Evolutionary conservation across 2,797 vertebrate species (phyloP).

Genomic region (Rallus crepitans): DNA sequence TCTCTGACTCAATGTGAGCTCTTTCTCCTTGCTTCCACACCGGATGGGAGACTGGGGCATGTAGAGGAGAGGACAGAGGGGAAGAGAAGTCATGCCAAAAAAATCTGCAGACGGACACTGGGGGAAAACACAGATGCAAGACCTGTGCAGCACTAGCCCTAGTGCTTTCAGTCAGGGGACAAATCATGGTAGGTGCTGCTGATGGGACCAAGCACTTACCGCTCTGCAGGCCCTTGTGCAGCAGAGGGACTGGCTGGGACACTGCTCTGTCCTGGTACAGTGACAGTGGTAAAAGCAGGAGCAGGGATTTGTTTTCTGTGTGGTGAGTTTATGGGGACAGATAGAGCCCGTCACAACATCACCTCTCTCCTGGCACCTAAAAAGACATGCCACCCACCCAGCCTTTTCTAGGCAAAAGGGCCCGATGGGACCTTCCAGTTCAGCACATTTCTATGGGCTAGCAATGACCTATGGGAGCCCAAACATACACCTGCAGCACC

Average conservation of each 20-base stretch:
- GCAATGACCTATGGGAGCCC: background rate
- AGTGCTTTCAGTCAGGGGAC: background rate
- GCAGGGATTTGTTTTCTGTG: background rate
- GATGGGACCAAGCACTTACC: background rate
- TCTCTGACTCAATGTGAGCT: background rate
- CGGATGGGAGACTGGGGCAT: background rate
- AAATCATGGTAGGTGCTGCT: background rate
- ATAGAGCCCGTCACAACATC: background rate
- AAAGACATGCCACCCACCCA: background rate
- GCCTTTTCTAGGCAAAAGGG: background rate
- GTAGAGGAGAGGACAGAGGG: background rate
- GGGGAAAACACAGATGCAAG: background rate
- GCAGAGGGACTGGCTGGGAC: background rate
- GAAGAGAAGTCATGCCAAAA: background rate
- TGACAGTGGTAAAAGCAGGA: background rate
- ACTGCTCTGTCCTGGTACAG: background rate
- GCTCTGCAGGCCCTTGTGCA: background rate
- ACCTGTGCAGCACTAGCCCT: background rate
- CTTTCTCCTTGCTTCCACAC: background rate
- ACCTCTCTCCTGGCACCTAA: background rate
- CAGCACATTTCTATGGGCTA: rapidly evolving
- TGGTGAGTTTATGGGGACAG: background rate
- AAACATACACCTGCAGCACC: background rate
- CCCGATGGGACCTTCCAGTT: background rate
- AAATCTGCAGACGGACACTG: rapidly evolving